Conservation (phyloP, 2,797 vertebrate genomes). For the Cynodonichthys magdalenae region DNA sequence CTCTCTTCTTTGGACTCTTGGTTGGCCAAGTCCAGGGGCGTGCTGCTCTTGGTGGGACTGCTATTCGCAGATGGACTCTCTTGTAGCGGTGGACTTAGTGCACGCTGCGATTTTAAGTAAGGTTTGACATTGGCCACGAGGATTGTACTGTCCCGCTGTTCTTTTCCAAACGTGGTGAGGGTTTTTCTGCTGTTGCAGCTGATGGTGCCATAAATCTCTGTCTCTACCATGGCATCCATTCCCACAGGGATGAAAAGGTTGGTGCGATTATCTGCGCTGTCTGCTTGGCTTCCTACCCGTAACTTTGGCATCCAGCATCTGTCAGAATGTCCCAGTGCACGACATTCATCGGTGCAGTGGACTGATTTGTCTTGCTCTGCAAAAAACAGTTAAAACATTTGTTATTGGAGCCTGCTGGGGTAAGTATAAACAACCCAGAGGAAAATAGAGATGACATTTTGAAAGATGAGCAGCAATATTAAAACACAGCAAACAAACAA, state of each 20-base stretch:
- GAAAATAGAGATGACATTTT: slow-evolving; percentile 56
- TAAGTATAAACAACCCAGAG: slow-evolving; percentile 46
- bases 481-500: slow-evolving; percentile 32
- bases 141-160: slow-evolving; percentile 98
- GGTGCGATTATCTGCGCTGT: slow-evolving; percentile 88
- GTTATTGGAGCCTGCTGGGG: slow-evolving; percentile 64
- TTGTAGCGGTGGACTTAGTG: slow-evolving; percentile 93
- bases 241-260: slow-evolving; percentile 85
- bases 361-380: slow-evolving; percentile 96
- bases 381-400: slow-evolving; percentile 76
- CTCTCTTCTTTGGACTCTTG: slow-evolving; percentile 87
- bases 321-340: slow-evolving; percentile 98
- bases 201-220: slow-evolving; percentile 97
- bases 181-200: slow-evolving; percentile 94
- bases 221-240: slow-evolving; percentile 95
- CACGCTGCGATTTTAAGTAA: slow-evolving; percentile 98
- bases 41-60: slow-evolving; percentile 90
- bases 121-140: slow-evolving; percentile 99
- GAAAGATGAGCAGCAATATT: slow-evolving; percentile 45
- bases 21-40: slow-evolving; percentile 87
- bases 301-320: slow-evolving; percentile 99
- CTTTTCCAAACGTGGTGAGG: slow-evolving; percentile 98
- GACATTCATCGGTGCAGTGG: slow-evolving; percentile 98
- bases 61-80: slow-evolving; percentile 91
- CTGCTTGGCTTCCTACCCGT: slow-evolving; percentile 94